Base-by-base conservation (phyloP, 2,797 vertebrate genomes). In the Alcedo quadribrachys region DNA sequence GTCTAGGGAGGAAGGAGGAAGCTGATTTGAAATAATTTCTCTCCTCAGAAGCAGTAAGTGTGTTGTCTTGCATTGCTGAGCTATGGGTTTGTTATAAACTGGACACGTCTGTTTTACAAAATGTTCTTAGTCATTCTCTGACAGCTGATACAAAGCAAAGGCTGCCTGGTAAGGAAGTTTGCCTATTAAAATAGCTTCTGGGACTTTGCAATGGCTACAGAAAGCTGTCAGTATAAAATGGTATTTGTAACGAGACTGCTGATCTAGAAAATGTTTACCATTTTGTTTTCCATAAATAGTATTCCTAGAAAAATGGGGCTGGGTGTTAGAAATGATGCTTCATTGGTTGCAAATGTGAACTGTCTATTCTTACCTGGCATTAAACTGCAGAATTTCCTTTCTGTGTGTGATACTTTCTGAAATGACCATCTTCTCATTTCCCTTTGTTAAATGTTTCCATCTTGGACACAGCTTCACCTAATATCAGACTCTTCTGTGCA, bases 11-110 rank as follows among this genome's bases (percentile, higher is more conserved):
- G 42, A 81, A 60, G 20, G 81, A 78, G 48, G 74, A 87, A 85
- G 8, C 22, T 10, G 32, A 55, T 89, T 71, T 69, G 69, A 83
- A 92, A 43, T 61, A 67, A 85, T 75, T 87, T 48, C 40, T 76
- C 33, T 84, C 33, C 73, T 86, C 83, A 57, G 66, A 69, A 83
- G 69, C 58, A 66, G 54, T 43, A 65, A 71, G n/a, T 75, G 58
- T 87, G 85, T 89, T 92, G 91, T 90, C 86, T 92, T 89, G 79
- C 81, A 70, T 73, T 71, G 62, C 55, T n/a, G 85, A 85, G 66
- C 69, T 76, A 87, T 51, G 80, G 73, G 82, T 76, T 85, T 93
- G 87, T 92, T 95, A 93, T 76, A 91, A 90, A 89, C 75, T 0
- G 2, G 58, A 70, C 74, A 78, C 0, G 22, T 81, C 85, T 94